phyloP scores from a whole-genome alignment of 2,113 vertebrate genomes.

The Ovibos moschatus region DNA sequence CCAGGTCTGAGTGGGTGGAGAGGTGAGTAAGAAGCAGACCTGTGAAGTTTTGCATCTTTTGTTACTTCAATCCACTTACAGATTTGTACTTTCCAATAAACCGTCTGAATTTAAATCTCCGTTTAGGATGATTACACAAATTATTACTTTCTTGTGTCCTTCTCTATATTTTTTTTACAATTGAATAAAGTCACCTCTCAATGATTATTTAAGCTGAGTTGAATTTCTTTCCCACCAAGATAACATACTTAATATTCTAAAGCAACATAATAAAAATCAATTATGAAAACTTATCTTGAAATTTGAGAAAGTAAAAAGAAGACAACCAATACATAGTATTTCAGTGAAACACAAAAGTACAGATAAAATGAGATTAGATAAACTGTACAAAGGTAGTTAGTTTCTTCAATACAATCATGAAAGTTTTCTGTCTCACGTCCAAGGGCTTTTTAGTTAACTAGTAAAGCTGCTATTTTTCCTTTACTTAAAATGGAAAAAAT shows the following conservation, averaged over 20 bases:
- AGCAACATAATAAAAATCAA: background rate
- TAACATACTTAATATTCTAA: background rate
- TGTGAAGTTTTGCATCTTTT: background rate
- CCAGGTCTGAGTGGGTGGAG: background rate
- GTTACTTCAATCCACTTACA: background rate
- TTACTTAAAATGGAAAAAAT: conserved; percentile 47
- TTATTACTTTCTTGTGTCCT: background rate
- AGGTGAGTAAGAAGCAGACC: background rate
- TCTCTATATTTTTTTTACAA: background rate
- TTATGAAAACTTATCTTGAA: background rate
- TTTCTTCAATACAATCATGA: background rate
- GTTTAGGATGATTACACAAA: background rate
- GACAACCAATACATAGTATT: background rate
- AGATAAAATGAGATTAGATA: background rate
- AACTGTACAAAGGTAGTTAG: background rate
- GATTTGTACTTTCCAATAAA: background rate
- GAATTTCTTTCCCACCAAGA: background rate
- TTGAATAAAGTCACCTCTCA: background rate
- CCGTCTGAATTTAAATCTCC: background rate
- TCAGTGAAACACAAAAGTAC: background rate
- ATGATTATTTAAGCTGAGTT: background rate
- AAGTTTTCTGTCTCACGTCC: background rate
- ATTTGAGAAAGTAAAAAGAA: background rate
- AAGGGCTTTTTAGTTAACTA: background rate
- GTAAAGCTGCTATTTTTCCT: conserved; percentile 24